Percentiles rank a stretch among this genome's conserved stretches.
Evolutionary conservation across 2,888 invertebrate species (phyloP).

Genomic region (Formica aserva): DNA sequence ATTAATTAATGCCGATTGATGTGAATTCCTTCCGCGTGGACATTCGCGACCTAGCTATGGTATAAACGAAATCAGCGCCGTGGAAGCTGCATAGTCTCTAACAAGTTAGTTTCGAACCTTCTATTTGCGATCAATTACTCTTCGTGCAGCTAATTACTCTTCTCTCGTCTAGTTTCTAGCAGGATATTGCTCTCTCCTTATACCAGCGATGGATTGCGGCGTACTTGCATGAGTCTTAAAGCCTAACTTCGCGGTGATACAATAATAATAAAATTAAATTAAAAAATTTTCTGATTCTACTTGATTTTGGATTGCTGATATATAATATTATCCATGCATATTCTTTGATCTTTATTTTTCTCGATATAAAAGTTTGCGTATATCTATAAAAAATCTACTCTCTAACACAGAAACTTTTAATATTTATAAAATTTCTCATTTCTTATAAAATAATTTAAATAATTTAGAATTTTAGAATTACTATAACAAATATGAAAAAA

Average conservation of each 20-base stretch:
- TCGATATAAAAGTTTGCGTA: background rate
- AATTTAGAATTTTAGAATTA: background rate
- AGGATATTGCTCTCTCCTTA: conserved; percentile 62
- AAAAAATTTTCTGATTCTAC: background rate
- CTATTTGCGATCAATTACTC: conserved; percentile 64
- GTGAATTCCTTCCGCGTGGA: conserved; percentile 42
- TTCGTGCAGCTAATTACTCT: conserved; percentile 63
- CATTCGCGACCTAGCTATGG: conserved; percentile 22
- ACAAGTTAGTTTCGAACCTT: conserved; percentile 47
- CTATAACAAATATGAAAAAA: too few relatives aligned
- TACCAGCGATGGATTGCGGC: conserved; percentile 26
- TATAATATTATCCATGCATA: background rate
- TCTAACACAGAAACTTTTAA: background rate
- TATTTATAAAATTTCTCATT: background rate
- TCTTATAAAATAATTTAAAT: background rate
- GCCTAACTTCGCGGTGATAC: conserved; percentile 58
- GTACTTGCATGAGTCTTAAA: conserved; percentile 65
- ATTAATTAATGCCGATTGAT: conserved; percentile 53
- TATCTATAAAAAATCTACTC: background rate
- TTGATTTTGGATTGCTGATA: background rate
- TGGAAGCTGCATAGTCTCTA: conserved; percentile 29
- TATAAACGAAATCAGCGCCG: conserved; percentile 13
- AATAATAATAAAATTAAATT: conserved; percentile 65
- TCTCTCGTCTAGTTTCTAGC: conserved; percentile 55
- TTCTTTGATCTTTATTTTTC: background rate